Conservation (phyloP, 2,888 invertebrate genomes). For the Sepioteuthis lessoniana region DNA sequence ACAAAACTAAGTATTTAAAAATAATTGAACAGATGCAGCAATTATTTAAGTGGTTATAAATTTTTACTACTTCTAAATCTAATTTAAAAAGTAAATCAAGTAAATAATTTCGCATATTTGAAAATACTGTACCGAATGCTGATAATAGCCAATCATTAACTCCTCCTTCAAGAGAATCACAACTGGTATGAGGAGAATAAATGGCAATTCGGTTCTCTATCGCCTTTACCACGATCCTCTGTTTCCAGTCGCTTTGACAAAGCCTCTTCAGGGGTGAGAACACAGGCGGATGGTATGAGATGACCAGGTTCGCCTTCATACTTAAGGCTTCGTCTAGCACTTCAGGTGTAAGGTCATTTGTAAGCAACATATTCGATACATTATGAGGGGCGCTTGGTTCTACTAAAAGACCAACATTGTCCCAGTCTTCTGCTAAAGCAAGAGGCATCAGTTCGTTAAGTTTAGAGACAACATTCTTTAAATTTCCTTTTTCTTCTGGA, state of each 20-base stretch:
- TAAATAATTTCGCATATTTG: not conserved
- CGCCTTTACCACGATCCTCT: conserved; percentile 86
- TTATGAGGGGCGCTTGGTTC: conserved; percentile 81
- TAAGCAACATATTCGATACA: conserved; percentile 82
- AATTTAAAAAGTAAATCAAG: too few relatives aligned
- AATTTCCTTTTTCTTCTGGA: conserved; percentile 48
- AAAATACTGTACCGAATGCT: conserved; percentile 78
- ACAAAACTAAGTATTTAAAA: too few relatives aligned
- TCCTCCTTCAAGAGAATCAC: conserved; percentile 88
- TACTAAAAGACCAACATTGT: conserved; percentile 93
- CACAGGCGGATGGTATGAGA: conserved; percentile 97
- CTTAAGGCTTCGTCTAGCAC: conserved; percentile 86
- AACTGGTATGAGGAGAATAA: conserved; percentile 94
- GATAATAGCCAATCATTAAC: conserved; percentile 94
- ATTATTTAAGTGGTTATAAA: too few relatives aligned
- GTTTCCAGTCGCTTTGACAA: conserved; percentile 81
- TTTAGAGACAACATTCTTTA: conserved; percentile 57
- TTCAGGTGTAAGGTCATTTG: conserved; percentile 92
- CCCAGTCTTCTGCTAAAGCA: conserved; percentile 86
- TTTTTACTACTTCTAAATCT: too few relatives aligned
- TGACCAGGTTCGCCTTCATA: conserved; percentile 83
- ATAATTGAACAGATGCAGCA: too few relatives aligned
- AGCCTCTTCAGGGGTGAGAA: conserved; percentile 88
- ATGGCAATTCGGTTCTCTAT: conserved; percentile 89
- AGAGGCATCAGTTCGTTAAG: conserved; percentile 66